Base-by-base conservation (phyloP, 2,113 vertebrate species). In the Nestor notabilis region DNA sequence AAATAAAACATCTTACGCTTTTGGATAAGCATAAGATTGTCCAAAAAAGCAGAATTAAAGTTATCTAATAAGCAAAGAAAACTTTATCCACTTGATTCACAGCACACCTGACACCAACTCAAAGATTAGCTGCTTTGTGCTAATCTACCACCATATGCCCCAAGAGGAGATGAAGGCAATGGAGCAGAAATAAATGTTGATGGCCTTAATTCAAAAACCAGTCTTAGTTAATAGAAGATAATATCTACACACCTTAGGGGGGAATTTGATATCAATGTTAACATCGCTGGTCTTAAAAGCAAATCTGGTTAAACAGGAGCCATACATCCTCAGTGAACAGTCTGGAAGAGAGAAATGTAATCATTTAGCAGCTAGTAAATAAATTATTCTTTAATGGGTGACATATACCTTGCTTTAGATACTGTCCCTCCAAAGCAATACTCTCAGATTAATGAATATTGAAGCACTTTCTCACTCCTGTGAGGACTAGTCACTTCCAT, bases 281-380 rank as follows among this genome's bases (percentile, higher is more conserved):
- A 99, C 91, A 90, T 99, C 99, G 27, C 99, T 99, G 64, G 96
- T 99, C 98, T 99, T 99, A 97, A 99, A 99, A 98, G 99, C 99
- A 58, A 99, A 99, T 68, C 98, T 98, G 53, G 99, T 99, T 91
- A 99, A 98, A 97, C 99, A 99, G 10, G 99, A 99, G 64, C 99
- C 99, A 93, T 99, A 99, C 95, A 99, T 98, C 83, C 99, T 98
- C 84, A 99, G 98, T 17, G 98, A 98, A 93, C 99, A 99, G 31
- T 98, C 99, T 99, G 97, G 70, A 98, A 95, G 31, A 96, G 95
- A 98, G 65, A 97, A 95, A 94, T 10, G 23, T 10, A 35, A 87
- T 78, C 70, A 89, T 55, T 94, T 69, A 77, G 65, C n/a, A 84
- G 52, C 9, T 20, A 66, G 23, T 12, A 76, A 84, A 78, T 31